Percentiles rank a stretch among this genome's conserved stretches.
Evolutionary conservation across 2,113 vertebrate genomes (phyloP).

Genomic region (Leptobrachium leishanense): DNA sequence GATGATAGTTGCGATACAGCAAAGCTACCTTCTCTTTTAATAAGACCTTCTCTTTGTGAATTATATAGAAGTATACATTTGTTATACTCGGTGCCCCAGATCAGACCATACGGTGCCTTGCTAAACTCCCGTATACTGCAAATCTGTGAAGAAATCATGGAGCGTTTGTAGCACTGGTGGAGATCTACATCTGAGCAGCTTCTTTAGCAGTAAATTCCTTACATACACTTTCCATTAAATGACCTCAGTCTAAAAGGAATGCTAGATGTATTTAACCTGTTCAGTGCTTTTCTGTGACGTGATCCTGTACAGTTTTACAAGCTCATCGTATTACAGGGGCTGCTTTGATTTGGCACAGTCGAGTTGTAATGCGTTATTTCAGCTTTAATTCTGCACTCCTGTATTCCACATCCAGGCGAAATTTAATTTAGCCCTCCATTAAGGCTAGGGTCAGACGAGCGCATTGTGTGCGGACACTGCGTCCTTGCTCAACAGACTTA

Average conservation of each 20-base stretch:
- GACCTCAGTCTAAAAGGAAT: constrained; percentile 45
- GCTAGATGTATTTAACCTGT: constrained; percentile 45
- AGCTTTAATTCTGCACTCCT: no score
- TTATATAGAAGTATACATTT: background rate
- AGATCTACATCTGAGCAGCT: constrained; percentile 31
- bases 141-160: constrained; percentile 8
- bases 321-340: background rate
- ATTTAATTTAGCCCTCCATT: no score
- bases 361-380: no score
- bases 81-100: no score
- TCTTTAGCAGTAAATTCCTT: constrained; percentile 38
- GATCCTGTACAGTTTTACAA: constrained; percentile 11
- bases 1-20: no score
- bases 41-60: background rate
- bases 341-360: background rate
- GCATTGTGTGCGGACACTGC: no score
- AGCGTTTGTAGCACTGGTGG: constrained; percentile 34
- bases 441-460: no score
- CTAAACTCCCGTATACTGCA: background rate
- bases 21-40: background rate
- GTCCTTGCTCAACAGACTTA: no score
- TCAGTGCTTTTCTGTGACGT: background rate
- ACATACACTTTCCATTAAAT: constrained; percentile 23
- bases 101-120: constrained; percentile 2
- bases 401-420: no score